Base-by-base conservation (phyloP, 2,797 vertebrate genomes). In the Falco peregrinus region DNA sequence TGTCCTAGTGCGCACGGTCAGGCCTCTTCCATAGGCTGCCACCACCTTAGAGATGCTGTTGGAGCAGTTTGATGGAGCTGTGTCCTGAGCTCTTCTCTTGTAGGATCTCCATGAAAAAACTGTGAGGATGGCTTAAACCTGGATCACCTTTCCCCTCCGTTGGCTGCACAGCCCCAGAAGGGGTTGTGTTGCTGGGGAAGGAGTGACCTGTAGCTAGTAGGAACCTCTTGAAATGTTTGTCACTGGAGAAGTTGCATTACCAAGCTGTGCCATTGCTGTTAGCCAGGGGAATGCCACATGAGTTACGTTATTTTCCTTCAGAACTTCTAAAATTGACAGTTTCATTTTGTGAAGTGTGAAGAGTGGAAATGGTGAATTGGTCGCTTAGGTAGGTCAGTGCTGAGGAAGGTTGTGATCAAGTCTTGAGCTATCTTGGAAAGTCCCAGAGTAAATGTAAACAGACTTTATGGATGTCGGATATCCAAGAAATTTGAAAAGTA, bases 1-100 rank as follows among this genome's bases (percentile, higher is more conserved):
- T 48, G 26, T 9, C 41, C 47, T 45, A 14, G 47, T 64, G 28
- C 0, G 0, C 14, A 9, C 39, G 18, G 11, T 41, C 1, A 0
- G n/a, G 41, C 15, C 37, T 43, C 8, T 35, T 26, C 60, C 13
- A 0, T 10, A n/a, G 50, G 35, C 56, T 54, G 47, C 33, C 12
- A 5, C 35, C 9, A 2, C 63, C 43, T 3, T 26, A 8, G n/a
- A 12, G 50, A 4, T 28, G 47, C 53, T 0, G 0, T 16, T 17
- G 45, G 39, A 73, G 67, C 33, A 11, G 20, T 19, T 26, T 24
- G 31, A 8, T 50, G 81, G 77, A 77, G 71, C 59, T 53, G 64
- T 0, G 0, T 54, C 65, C 65, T 48, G 31, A 54, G 5, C 59
- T 35, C 26, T 47, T 22, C 59, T 59, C 45, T 67, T 4, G 0